These are phyloP conservation scores for Carposina sasakii DNA, from an alignment of 1,140 invertebrate species.

Conservation along the genomic window DNA sequence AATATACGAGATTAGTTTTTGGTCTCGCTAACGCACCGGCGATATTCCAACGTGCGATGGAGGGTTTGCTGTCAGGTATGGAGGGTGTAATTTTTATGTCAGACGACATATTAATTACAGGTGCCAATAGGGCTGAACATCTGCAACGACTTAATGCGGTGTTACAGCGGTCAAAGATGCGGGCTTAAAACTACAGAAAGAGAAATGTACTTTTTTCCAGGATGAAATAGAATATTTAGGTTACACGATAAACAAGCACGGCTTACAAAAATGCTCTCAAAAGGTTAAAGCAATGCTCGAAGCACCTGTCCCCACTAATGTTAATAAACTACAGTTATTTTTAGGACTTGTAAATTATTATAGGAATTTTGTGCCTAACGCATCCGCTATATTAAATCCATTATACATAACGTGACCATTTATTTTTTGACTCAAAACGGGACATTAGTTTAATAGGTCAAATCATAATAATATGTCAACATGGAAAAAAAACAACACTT, in stretches of 20 bases:
- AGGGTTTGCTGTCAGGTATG: background rate
- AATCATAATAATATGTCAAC: too few species aligned
- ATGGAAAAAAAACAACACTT: too few species aligned
- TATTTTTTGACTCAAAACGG: too few species aligned
- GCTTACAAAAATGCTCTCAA: slow-evolving; percentile 39
- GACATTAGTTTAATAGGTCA: too few species aligned
- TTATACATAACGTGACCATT: too few species aligned
- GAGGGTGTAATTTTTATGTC: background rate
- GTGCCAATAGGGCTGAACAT: background rate
- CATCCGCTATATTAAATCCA: too few species aligned
- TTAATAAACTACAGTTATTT: too few species aligned
- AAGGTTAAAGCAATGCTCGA: slow-evolving; percentile 33
- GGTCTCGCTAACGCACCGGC: background rate
- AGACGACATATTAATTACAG: slow-evolving; percentile 1
- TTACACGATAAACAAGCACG: slow-evolving; percentile 50
- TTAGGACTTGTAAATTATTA: too few species aligned
- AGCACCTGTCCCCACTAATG: too few species aligned
- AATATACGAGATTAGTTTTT: slow-evolving; percentile 1
- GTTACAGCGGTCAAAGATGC: background rate
- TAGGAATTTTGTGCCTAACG: too few species aligned
- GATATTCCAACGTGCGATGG: slow-evolving; percentile 1
- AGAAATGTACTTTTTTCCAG: background rate
- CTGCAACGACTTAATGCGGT: background rate
- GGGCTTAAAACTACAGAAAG: slow-evolving; percentile 18
- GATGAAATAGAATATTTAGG: slow-evolving; percentile 30